Base-by-base conservation (phyloP, 2,888 invertebrate genomes). In the Cryptocheilus praepositus region DNA sequence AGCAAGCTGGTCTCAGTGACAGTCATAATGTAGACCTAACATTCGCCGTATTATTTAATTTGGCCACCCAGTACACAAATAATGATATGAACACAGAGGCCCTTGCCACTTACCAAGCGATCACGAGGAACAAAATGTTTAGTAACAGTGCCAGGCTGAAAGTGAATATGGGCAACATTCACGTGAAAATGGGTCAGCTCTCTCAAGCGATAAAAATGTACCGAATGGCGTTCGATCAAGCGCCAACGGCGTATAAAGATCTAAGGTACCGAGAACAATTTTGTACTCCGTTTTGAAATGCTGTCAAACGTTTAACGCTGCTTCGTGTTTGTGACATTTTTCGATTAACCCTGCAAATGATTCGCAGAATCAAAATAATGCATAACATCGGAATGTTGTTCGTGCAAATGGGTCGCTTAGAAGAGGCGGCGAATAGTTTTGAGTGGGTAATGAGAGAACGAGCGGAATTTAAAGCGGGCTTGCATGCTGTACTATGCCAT, bases 111-210 rank as follows among this genome's bases (percentile, higher is more conserved):
- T 99, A 98, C 89, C 96, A 97, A 88, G 93, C 96, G 70, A 96
- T 99, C 81, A 96, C 96, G 5, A 94, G 96, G 83, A 98, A 98
- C 87, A 95, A 96, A 88, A 93, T 97, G 91, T 98, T 98, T 87
- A 94, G 94, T 55, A 98, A 98, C 87, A 96, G 97, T 46, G 96
- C 97, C 83, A 93, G 98, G 71, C 90, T 98, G 8, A 97, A 98
- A 91, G 94, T 99, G 0, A 99, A 99, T 88, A 98, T 99, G 95
- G 99, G 98, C 0, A 99, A 99, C 86, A 97, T 99, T 82, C 97
- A 98, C 89, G 96, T 96, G 83, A 96, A 95, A 89, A 95, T 98
- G 92, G 97, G 96, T 76, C 93, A 96, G 83, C 97, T 95, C 85
- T 94, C 95, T 15, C 97, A 98, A 90, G 98, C 99, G 0, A 93